These are phyloP conservation scores for Aphelenchoides fujianensis DNA, from an alignment of 1,140 invertebrate species.

Conservation along the genomic window DNA sequence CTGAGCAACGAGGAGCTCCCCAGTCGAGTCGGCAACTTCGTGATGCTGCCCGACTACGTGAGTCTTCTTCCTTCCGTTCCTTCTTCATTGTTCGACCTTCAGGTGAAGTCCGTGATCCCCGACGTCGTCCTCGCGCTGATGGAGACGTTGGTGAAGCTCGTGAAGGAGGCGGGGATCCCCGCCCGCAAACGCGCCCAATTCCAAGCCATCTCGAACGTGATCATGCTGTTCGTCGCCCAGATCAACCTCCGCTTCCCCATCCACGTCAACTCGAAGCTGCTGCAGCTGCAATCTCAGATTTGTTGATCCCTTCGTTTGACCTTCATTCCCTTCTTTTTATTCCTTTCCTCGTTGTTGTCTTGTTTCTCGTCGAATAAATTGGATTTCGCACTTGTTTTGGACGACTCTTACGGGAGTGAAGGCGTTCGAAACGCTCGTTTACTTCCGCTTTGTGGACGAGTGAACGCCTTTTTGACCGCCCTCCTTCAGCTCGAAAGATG, in stretches of 20 bases:
- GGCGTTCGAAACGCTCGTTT: neutral
- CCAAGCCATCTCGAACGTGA: conserved; percentile 31
- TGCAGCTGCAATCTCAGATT: conserved; percentile 45
- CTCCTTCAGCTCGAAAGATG: neutral
- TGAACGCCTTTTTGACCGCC: neutral
- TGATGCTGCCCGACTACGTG: conserved; percentile 14
- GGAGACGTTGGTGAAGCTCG: conserved; percentile 36
- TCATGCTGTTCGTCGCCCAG: conserved; percentile 43
- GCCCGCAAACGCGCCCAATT: conserved; percentile 11
- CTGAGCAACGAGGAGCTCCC: conserved; percentile 32
- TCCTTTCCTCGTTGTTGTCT: neutral
- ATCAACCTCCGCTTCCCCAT: conserved; percentile 45
- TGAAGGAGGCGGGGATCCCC: neutral
- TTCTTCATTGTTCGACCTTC: conserved; percentile 11
- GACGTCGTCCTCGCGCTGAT: conserved; percentile 38
- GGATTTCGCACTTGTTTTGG: neutral
- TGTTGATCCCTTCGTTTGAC: conserved; percentile 12
- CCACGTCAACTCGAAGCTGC: conserved; percentile 38
- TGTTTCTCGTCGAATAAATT: conserved; percentile 12
- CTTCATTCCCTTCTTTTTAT: too few species aligned
- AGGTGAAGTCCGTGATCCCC: conserved; percentile 37
- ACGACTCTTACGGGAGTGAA: neutral
- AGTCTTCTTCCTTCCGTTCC: neutral
- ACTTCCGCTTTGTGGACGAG: neutral
- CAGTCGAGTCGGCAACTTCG: neutral